Evolutionary conservation across 1,140 invertebrate genomes (phyloP).

Genomic region (Heliconius eleuchia): DNA sequence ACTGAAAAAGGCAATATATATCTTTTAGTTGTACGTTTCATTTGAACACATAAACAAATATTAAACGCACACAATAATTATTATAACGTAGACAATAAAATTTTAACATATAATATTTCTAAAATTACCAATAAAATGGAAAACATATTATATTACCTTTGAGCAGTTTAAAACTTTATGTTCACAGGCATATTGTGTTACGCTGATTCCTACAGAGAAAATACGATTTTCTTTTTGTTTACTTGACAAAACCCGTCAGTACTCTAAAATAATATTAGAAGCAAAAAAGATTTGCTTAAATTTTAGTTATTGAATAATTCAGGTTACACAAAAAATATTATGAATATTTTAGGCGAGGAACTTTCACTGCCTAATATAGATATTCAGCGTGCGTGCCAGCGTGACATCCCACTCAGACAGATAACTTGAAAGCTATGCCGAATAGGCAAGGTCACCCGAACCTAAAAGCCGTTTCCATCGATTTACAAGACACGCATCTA

Average conservation of each 20-base stretch:
- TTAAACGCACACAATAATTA: no score
- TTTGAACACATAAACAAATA: no score
- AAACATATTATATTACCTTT: neutral
- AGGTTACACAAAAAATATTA: conserved; percentile 14
- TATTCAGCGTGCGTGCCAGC: conserved; percentile 47
- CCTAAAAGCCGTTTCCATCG: conserved; percentile 41
- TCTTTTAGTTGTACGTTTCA: no score
- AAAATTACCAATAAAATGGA: neutral
- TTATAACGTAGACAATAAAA: no score
- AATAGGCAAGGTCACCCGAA: conserved; percentile 49
- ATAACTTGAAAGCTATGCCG: conserved; percentile 53
- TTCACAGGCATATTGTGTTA: neutral
- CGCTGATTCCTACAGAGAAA: neutral
- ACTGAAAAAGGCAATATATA: no score
- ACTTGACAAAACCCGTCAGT: neutral
- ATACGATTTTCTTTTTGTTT: neutral
- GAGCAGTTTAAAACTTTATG: neutral
- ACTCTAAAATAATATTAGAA: neutral
- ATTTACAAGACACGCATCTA: conserved; percentile 47
- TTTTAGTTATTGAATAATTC: neutral
- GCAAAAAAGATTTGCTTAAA: conserved; percentile 1
- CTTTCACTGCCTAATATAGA: conserved; percentile 45
- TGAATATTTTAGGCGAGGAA: neutral
- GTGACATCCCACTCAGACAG: conserved; percentile 48
- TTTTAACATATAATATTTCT: neutral